These are phyloP conservation scores for Poeciliopsis turneri DNA, from an alignment of 2,797 vertebrate genomes.

Conservation along the genomic window DNA sequence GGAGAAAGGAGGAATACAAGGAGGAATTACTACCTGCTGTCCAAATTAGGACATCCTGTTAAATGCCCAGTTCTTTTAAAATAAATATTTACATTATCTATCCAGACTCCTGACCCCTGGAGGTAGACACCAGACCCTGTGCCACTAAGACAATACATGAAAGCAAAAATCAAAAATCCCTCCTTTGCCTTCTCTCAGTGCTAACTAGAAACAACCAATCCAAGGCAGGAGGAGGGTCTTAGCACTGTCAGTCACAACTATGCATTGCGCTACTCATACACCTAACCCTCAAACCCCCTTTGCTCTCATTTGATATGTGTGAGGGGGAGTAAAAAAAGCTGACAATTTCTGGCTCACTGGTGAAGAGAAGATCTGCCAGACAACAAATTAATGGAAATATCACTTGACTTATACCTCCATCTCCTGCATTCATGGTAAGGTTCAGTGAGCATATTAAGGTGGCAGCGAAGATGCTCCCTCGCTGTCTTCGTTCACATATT, in stretches of 20 bases:
- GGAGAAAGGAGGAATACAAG: not conserved
- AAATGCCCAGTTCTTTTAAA: not conserved
- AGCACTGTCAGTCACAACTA: too few species aligned
- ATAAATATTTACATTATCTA: not conserved
- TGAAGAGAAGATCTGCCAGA: slow-evolving; percentile 56
- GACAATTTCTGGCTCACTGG: slow-evolving; percentile 49
- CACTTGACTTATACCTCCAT: slow-evolving; percentile 60
- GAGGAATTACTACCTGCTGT: not conserved
- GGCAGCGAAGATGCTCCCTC: slow-evolving; percentile 18
- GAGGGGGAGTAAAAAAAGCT: slow-evolving; percentile 15
- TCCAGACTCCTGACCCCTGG: not conserved
- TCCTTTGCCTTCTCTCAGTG: not conserved
- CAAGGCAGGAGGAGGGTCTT: too few species aligned
- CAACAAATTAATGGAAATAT: slow-evolving; percentile 73
- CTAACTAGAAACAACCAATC: not conserved
- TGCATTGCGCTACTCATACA: too few species aligned
- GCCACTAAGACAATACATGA: not conserved
- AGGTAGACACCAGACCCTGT: not conserved
- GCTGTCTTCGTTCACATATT: slow-evolving; percentile 19
- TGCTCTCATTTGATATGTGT: slow-evolving; percentile 32
- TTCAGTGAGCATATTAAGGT: slow-evolving; percentile 58
- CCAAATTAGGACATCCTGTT: not conserved
- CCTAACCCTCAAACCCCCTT: too few species aligned
- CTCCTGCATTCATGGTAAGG: slow-evolving; percentile 42
- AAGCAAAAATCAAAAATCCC: not conserved